Evolutionary conservation across 2,888 invertebrate genomes (phyloP), one percentile per base, ranked within the genome.

Genomic region (Drosophila atripex): DNA sequence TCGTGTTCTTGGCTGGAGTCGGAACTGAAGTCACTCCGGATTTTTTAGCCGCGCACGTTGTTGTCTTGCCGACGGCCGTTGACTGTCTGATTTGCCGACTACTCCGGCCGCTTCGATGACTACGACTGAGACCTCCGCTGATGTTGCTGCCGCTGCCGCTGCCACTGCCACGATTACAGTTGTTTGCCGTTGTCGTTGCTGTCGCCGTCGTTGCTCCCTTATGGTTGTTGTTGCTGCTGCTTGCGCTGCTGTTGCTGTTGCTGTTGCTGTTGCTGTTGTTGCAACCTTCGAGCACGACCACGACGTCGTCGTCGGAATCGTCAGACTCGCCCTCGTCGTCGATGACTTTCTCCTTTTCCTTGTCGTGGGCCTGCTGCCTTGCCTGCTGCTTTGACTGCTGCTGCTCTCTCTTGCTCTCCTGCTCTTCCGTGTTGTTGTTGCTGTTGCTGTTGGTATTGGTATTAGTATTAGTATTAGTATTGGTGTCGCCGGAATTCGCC

Each of bases 41-140:
- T 78, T 87, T 82, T 85, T 82, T 86, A 86, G 88, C 85, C 88
- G 78, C 82, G 82, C 85, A 88, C 89, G 90, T 89, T 89, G 88
- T 85, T 90, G 79, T 88, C 90, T 90, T 90, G 79, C 83, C 90
- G 90, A 89, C 90, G 90, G 90, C 89, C 89, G 87, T 78, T 78
- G 88, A 89, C 84, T 89, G 90, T 90, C 88, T 90, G 88, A 86
- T 88, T 87, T 90, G 86, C 76, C 79, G 78, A 65, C 85, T 80
- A 68, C 75, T 82, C 63, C 78, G 85, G 69, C 75, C 71, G 78
- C 76, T 87, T 68, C 86, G 82, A 75, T 85, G 80, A 73, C 69
- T 73, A 47, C 86, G 88, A 79, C 82, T 86, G 54, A 79, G 35
- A n/a, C 35, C 79, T 35, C 73, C 64, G 55, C 66, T 68, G 55